Evolutionary conservation across 1,140 invertebrate genomes (phyloP).

Genomic region (Nebria ingens): DNA sequence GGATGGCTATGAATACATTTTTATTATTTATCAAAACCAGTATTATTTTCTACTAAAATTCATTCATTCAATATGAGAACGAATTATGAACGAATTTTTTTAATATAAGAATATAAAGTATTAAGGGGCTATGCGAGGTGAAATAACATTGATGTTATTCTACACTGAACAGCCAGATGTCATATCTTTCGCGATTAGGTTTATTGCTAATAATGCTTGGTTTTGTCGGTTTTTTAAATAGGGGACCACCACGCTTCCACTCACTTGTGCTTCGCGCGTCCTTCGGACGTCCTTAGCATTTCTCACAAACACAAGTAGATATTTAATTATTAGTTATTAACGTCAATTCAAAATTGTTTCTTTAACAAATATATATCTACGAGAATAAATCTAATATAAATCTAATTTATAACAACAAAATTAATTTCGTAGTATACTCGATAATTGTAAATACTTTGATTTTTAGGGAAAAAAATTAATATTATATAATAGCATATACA

Average conservation of each 20-base stretch:
- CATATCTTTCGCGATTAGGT: conserved; percentile 1
- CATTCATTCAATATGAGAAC: not conserved
- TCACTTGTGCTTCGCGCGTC: not conserved
- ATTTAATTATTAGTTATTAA: not conserved
- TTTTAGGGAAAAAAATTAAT: conserved; percentile 1
- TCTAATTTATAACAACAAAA: too few species aligned
- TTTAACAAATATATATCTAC: too few species aligned
- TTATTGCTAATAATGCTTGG: conserved; percentile 3
- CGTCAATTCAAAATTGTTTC: not conserved
- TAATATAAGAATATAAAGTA: not conserved
- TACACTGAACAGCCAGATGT: not conserved
- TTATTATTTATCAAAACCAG: too few species aligned
- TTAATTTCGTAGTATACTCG: too few species aligned
- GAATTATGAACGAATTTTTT: not conserved
- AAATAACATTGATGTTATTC: not conserved
- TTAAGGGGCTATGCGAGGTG: not conserved
- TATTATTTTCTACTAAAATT: too few species aligned
- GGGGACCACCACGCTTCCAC: conserved; percentile 8
- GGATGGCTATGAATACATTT: conserved; percentile 52
- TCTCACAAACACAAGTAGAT: not conserved
- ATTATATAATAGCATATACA: too few species aligned
- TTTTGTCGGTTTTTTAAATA: conserved; percentile 4
- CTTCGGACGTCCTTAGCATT: not conserved
- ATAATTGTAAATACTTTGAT: not conserved
- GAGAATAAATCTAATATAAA: too few species aligned